These are phyloP conservation scores for Numenius arquata DNA, from an alignment of 2,113 vertebrate genomes.

Conservation along the genomic window DNA sequence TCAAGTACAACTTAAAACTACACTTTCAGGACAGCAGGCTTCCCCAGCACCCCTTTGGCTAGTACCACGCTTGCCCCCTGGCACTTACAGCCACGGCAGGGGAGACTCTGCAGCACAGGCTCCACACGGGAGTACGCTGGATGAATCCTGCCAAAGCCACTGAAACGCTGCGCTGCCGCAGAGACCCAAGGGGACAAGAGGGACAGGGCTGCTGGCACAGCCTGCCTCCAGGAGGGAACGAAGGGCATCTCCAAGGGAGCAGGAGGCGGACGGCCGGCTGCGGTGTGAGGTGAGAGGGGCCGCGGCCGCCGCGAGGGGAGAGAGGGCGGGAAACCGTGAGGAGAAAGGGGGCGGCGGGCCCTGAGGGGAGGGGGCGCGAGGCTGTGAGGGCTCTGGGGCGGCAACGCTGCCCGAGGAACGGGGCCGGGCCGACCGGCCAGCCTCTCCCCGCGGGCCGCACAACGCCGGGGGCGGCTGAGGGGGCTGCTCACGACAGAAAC, in stretches of 20 bases:
- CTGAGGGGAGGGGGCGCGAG: no score
- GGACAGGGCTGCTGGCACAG: background rate
- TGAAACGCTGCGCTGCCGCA: accelerated
- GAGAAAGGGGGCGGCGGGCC: background rate
- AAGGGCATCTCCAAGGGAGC: background rate
- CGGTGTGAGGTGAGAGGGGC: background rate
- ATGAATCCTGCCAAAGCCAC: background rate
- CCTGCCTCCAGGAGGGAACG: background rate
- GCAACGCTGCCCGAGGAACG: no score
- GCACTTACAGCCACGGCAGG: background rate
- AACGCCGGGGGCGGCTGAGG: no score
- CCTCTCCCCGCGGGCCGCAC: no score
- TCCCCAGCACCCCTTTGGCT: background rate
- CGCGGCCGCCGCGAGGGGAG: background rate
- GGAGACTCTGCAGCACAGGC: background rate
- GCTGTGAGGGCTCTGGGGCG: background rate
- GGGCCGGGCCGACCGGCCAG: background rate
- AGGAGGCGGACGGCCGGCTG: background rate
- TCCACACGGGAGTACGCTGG: accelerated
- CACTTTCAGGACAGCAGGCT: background rate
- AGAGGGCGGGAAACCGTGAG: no score
- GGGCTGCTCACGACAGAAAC: background rate
- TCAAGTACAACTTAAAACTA: accelerated
- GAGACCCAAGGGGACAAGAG: background rate
- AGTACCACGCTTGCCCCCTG: no score